Evolutionary conservation across 2,113 vertebrate species (phyloP).

Genomic region (Ginglymostoma cirratum): DNA sequence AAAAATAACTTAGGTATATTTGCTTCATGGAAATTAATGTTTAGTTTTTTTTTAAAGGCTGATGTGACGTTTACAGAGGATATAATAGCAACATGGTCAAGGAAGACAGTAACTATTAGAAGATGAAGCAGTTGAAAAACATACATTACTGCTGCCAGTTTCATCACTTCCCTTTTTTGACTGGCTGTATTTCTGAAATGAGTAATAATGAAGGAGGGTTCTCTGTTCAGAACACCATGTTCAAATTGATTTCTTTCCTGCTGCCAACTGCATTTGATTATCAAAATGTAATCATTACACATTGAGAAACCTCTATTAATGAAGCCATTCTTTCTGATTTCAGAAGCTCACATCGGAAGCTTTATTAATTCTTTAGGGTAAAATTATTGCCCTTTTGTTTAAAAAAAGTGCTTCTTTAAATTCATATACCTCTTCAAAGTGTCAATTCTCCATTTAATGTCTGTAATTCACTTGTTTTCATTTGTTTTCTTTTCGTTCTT

Average conservation of each 20-base stretch:
- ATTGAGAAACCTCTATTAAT: neutral
- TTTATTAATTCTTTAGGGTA: neutral
- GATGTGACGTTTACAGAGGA: neutral
- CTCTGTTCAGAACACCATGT: constrained; percentile 7
- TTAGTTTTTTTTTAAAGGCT: neutral
- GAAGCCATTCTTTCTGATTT: neutral
- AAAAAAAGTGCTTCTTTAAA: neutral
- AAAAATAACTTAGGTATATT: neutral
- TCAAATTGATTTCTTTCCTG: neutral
- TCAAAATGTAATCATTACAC: neutral
- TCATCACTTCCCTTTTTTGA: constrained; percentile 22
- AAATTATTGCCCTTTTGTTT: neutral
- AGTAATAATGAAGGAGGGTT: neutral
- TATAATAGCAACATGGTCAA: neutral
- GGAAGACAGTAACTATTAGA: neutral
- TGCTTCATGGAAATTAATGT: neutral
- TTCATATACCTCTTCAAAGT: neutral
- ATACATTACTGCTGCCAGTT: neutral
- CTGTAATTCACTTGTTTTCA: neutral
- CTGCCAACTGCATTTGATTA: constrained; percentile 6
- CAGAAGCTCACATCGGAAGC: neutral
- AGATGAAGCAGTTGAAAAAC: neutral
- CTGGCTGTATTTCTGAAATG: constrained; percentile 24
- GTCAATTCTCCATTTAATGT: neutral
- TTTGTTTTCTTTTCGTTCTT: neutral